A percentile compares a stretch with the other conserved stretches of the same genome.
phyloP scores from a whole-genome alignment of 2,888 invertebrate genomes.

The Gari tellinella region DNA sequence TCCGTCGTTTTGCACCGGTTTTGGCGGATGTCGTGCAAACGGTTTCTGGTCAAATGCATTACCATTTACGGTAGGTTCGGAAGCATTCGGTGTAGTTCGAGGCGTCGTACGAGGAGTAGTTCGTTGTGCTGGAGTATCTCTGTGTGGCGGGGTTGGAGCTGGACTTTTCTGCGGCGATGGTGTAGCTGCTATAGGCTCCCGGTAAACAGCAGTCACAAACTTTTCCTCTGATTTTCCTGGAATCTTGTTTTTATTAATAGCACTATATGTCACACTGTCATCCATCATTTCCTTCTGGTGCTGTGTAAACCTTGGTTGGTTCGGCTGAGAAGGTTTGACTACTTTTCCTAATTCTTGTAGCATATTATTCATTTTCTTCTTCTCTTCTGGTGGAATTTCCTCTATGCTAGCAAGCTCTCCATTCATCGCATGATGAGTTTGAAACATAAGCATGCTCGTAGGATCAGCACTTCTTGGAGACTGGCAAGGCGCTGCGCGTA shows the following conservation, averaged over 20 bases:
- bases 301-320: constrained; percentile 30
- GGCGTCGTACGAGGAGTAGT: constrained; percentile 16
- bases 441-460: constrained; percentile 16
- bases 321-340: constrained; percentile 61
- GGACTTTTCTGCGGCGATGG: constrained; percentile 61
- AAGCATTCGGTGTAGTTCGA: constrained; percentile 23
- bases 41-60: constrained; percentile 8
- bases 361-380: constrained; percentile 66
- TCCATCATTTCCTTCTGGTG: constrained; percentile 37
- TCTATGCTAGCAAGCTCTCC: constrained; percentile 64
- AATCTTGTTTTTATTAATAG: constrained; percentile 13
- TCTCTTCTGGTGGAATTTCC: constrained; percentile 67
- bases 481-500: constrained; percentile 61
- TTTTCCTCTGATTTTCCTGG: constrained; percentile 62
- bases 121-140: constrained; percentile 17
- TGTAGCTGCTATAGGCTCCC: constrained; percentile 72
- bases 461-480: constrained; percentile 48
- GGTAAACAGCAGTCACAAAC: constrained; percentile 76
- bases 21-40: constrained; percentile 56
- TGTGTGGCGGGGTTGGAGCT: constrained; percentile 42
- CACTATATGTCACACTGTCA: neutral
- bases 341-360: constrained; percentile 71
- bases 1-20: constrained; percentile 52
- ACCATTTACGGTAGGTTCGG: neutral
- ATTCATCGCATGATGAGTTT: constrained; percentile 28